Base-by-base conservation (phyloP, 2,113 vertebrate genomes). In the Nanger granti region DNA sequence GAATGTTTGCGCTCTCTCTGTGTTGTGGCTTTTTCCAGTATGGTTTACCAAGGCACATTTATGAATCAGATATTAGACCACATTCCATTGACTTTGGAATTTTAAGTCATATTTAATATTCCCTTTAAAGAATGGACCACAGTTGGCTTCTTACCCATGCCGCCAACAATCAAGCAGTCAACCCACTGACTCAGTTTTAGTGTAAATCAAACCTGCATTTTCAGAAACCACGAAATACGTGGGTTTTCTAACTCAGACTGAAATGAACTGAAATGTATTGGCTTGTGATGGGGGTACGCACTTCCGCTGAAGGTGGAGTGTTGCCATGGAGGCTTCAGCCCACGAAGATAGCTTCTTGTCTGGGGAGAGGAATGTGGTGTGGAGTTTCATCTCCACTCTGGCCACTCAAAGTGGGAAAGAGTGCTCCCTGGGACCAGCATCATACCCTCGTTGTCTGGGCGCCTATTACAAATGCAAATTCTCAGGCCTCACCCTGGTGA, bases 371-470 rank as follows among this genome's bases (percentile, higher is more conserved):
- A 82, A 54, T n/a, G 4, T 69, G n/a, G 34, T 28, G 28, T 31
- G 24, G 29, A 2, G 2, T 54, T 34, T 49, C 26, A 29, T 79
- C 7, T 60, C 64, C 29, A 37, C n/a, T 24, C 2, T 49, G 31
- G 47, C 57, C 54, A 20, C 28, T 57, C 37, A 3, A 2, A 85
- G 28, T 55, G 62, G 84, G 37, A 6, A 22, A 22, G 17, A 13
- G 8, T 8, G 7, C 31, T 20, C 15, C 14, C 14, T 15, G 62
- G 47, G 8, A 13, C 13, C 85, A 47, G 76, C 37, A 8, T 29
- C 1, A 13, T 9, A 31, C 2, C 49, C 17, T 8, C 0, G 4
- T 18, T 0, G 1, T 7, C 37, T 59, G 49, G 47, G 73, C 1
- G 1, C n/a, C 29, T 24, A 22, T 41, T 55, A 91, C 59, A 69